Conservation (phyloP, 2,113 vertebrate species). For the Struthio camelus region DNA sequence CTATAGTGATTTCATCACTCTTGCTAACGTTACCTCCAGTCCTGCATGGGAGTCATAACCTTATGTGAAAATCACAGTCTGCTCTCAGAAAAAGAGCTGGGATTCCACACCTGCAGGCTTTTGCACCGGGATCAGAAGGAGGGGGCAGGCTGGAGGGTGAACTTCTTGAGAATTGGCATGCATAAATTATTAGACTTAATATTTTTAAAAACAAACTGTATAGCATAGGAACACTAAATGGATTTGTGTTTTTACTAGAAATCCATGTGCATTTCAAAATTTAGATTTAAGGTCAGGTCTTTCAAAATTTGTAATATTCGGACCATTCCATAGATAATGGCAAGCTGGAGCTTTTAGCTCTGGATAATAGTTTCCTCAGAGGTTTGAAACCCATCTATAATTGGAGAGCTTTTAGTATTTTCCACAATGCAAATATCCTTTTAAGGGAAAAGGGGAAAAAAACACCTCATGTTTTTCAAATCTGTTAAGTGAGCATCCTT, state of each 20-base stretch:
- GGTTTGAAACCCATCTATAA: background rate
- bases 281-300: background rate
- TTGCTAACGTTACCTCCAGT: background rate
- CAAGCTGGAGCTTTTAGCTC: background rate
- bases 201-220: background rate
- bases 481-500: background rate
- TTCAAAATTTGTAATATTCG: background rate
- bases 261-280: background rate
- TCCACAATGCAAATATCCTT: background rate
- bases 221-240: background rate
- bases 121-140: background rate
- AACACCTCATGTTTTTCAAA: background rate
- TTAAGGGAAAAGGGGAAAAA: background rate
- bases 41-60: background rate
- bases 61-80: background rate
- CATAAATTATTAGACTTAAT: background rate
- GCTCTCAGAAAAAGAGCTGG: background rate
- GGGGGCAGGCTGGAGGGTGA: background rate
- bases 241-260: background rate
- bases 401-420: background rate
- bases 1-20: background rate
- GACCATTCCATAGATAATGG: background rate
- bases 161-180: background rate
- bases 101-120: background rate
- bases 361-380: background rate